Evolutionary conservation across 2,113 vertebrate species (phyloP).

Genomic region (Sporophila hypoxantha): DNA sequence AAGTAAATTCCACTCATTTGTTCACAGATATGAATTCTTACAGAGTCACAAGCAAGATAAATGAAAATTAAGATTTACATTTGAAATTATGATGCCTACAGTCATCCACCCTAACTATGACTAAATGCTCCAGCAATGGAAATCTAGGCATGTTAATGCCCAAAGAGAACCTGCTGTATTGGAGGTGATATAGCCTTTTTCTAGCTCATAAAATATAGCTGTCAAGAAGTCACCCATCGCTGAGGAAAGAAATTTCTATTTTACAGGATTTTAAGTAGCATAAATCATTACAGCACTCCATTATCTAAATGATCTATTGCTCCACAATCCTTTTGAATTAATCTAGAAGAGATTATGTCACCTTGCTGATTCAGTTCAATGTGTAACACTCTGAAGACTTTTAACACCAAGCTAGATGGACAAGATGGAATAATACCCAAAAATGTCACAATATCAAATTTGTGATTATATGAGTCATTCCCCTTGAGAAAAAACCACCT

Average conservation of each 20-base stretch:
- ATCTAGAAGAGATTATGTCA: background rate
- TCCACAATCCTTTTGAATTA: background rate
- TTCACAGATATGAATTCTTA: background rate
- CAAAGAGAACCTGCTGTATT: background rate
- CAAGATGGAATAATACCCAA: background rate
- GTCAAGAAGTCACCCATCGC: background rate
- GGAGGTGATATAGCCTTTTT: background rate
- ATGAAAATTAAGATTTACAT: background rate
- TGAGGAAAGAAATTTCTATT: background rate
- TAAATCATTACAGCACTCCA: background rate
- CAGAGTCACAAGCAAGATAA: background rate
- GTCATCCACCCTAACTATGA: background rate
- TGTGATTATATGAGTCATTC: background rate
- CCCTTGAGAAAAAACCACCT: background rate
- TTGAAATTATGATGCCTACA: background rate
- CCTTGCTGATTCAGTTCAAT: background rate
- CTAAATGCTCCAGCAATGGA: background rate
- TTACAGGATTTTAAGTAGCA: background rate
- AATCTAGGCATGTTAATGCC: background rate
- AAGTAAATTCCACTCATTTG: background rate
- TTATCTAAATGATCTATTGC: constrained; percentile 1
- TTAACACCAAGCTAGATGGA: background rate
- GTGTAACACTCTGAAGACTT: background rate
- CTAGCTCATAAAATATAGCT: background rate
- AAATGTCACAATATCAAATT: background rate